Percentiles rank a stretch among this genome's conserved stretches.
These are phyloP conservation scores for Trematocara marginatum DNA, from an alignment of 2,113 vertebrate species.

Conservation along the genomic window DNA sequence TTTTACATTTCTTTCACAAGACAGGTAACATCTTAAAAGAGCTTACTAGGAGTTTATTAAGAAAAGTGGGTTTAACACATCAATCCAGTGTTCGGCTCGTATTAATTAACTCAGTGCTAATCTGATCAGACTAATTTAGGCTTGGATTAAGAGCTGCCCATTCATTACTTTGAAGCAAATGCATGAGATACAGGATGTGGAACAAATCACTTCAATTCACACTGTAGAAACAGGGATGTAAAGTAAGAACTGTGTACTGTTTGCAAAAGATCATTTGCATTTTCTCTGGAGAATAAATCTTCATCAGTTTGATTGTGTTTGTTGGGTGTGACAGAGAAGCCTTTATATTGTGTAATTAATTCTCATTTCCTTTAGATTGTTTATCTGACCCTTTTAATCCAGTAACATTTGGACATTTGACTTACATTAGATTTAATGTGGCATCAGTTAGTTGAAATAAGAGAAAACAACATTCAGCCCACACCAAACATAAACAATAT, in stretches of 20 bases:
- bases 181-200: background rate
- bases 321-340: background rate
- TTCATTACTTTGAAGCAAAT: background rate
- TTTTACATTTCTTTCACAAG: background rate
- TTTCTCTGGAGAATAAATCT: background rate
- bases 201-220: background rate
- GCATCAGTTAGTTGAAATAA: background rate
- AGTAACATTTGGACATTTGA: background rate
- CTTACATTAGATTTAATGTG: background rate
- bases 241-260: background rate
- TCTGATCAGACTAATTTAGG: background rate
- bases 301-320: background rate
- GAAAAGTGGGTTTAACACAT: background rate
- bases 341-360: background rate
- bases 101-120: background rate
- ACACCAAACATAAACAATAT: background rate
- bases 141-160: background rate
- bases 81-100: background rate
- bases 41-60: background rate
- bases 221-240: background rate
- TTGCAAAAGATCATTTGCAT: background rate
- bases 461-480: background rate
- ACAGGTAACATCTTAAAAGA: background rate
- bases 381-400: background rate
- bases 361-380: background rate